phyloP scores from a whole-genome alignment of 2,888 invertebrate genomes.

The Leptogaster cylindrica region DNA sequence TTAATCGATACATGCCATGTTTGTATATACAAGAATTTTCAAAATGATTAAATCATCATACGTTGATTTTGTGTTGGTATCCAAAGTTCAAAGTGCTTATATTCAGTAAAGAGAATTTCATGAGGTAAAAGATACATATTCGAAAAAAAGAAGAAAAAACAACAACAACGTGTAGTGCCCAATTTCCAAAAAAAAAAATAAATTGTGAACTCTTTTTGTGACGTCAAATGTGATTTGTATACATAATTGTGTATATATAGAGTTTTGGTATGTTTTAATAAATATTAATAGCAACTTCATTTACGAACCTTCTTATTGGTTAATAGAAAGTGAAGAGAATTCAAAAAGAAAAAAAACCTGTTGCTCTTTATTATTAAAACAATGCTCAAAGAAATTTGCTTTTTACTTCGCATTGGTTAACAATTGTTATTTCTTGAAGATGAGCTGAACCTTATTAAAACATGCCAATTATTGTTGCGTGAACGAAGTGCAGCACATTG shows the following conservation, averaged over 20 bases:
- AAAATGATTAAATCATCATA: neutral
- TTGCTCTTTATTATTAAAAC: too few species aligned
- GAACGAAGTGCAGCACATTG: too few species aligned
- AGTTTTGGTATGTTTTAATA: constrained; percentile 25
- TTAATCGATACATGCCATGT: neutral
- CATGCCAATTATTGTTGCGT: too few species aligned
- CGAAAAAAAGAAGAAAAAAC: neutral
- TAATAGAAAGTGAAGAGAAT: too few species aligned
- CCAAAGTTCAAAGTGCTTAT: constrained; percentile 8
- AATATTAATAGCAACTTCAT: neutral
- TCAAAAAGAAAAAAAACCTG: too few species aligned
- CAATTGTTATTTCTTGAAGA: too few species aligned
- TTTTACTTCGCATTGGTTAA: constrained; percentile 7
- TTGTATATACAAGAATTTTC: neutral
- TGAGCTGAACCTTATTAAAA: constrained; percentile 29
- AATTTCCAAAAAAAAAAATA: constrained; percentile 7
- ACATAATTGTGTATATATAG: neutral
- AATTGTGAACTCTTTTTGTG: too few species aligned
- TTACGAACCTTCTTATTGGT: too few species aligned
- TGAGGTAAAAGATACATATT: too few species aligned
- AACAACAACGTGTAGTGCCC: too few species aligned
- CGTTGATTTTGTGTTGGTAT: too few species aligned
- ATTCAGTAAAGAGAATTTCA: too few species aligned
- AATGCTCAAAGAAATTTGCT: neutral
- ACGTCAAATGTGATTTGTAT: constrained; percentile 2